These are phyloP conservation scores for Calameuta filiformis DNA, from an alignment of 2,888 invertebrate genomes.

Conservation along the genomic window DNA sequence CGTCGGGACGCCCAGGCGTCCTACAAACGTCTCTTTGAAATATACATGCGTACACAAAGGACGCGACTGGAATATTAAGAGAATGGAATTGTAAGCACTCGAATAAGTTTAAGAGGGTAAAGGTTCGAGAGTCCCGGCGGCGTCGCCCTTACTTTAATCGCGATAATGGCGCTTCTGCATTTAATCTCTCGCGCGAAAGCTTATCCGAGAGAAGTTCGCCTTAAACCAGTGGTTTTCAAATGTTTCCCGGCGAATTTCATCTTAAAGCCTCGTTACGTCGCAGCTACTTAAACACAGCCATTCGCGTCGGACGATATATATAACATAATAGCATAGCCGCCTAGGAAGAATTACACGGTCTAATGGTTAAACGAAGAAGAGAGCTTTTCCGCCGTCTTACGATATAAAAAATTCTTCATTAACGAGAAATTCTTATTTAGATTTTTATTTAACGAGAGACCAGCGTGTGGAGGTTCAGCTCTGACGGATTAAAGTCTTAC, in stretches of 20 bases:
- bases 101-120: constrained; percentile 7
- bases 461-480: background rate
- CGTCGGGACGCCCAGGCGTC: background rate
- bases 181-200: constrained; percentile 6
- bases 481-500: background rate
- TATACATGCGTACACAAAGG: background rate
- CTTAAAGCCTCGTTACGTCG: background rate
- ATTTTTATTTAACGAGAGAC: background rate
- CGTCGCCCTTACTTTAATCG: constrained; percentile 39
- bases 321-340: background rate
- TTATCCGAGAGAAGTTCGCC: background rate
- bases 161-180: constrained; percentile 29
- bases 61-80: constrained; percentile 1
- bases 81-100: constrained; percentile 4
- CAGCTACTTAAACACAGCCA: background rate
- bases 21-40: background rate
- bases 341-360: background rate
- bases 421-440: background rate
- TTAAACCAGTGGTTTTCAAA: constrained; percentile 7
- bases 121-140: constrained; percentile 5
- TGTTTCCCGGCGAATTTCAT: background rate
- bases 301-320: background rate
- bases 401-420: background rate
- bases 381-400: background rate
- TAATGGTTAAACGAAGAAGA: background rate